phyloP scores from a whole-genome alignment of 2,113 vertebrate species.

The Brienomyrus brachyistius region DNA sequence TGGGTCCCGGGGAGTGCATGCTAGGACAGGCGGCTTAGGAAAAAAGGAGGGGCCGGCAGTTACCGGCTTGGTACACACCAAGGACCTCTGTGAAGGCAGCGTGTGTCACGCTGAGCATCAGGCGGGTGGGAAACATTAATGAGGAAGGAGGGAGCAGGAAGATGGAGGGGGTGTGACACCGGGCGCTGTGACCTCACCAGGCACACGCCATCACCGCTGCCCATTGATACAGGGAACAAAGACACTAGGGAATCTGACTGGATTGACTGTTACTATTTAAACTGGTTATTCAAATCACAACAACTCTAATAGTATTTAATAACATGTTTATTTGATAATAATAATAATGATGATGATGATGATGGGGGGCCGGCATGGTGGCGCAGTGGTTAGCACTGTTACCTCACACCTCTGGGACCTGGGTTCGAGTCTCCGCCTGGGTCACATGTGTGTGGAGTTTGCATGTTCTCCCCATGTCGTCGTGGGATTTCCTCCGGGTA shows the following conservation, averaged over 20 bases:
- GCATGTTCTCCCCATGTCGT: too few relatives aligned
- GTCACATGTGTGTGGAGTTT: too few relatives aligned
- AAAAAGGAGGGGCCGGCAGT: background rate
- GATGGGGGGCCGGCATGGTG: too few relatives aligned
- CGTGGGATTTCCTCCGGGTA: too few relatives aligned
- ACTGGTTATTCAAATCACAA: background rate
- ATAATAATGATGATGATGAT: background rate
- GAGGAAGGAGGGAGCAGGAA: too few relatives aligned
- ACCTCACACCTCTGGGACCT: too few relatives aligned
- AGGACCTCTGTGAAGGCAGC: background rate
- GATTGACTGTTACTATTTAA: background rate
- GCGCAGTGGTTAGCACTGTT: too few relatives aligned
- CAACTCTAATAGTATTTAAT: background rate
- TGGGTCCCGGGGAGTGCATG: background rate
- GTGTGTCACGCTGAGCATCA: background rate
- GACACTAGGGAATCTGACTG: background rate
- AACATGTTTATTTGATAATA: background rate
- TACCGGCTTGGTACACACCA: background rate
- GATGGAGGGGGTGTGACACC: too few relatives aligned
- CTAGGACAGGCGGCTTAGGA: background rate
- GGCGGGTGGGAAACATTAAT: too few relatives aligned
- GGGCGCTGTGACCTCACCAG: background rate
- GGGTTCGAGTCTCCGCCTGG: too few relatives aligned
- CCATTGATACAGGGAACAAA: background rate
- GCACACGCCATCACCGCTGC: background rate